Evolutionary conservation across 2,888 invertebrate species (phyloP), one percentile per base, ranked within the genome.

Genomic region (Eumacrocentrus americanus): DNA sequence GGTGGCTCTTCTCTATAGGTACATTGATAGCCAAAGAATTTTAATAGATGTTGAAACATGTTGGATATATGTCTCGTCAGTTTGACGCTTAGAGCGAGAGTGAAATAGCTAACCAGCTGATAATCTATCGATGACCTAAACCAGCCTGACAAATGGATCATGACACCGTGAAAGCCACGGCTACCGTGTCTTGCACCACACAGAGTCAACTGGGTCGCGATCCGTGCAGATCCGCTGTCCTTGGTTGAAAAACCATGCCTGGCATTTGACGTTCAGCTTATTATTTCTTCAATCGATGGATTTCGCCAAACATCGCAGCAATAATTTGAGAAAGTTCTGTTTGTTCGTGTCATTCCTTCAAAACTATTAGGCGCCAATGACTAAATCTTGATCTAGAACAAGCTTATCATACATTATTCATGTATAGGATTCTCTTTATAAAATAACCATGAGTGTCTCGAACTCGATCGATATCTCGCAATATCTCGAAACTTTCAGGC

Each of bases 81-180:
- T 22, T 18, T 37, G 37, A 14, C 20, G 35, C 4, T 48, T n/a
- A 16, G 23, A 34, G 6, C 11, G 14, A 47, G 35, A 14, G 25
- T 44, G 44, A 12, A 40, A 38, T n/a, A 25, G 18, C 44, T 9
- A 25, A 12, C 23, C 14, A n/a, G 40, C 34, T 22, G 52, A 44
- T 51, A 58, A 51, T 58, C 51, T 58, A 20, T 20, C 50, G 40
- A 58, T 51, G 54, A 54, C 54, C 51, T 52, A 51, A 52, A 37
- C 50, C 14, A 23, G 51, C 60, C 34, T 60, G 69, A 67, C 68
- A 67, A 70, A 70, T 70, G 63, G 65, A 63, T 70, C 67, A 68
- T 67, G 70, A 70, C 68, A 70, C 65, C 63, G 65, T 65, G 69
- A 65, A 69, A 70, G 68, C 64, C 62, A 67, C 61, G 67, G 57